A percentile compares a stretch with the other conserved stretches of the same genome.
phyloP scores from a whole-genome alignment of 2,113 vertebrate species.

The Otocyon megalotis region DNA sequence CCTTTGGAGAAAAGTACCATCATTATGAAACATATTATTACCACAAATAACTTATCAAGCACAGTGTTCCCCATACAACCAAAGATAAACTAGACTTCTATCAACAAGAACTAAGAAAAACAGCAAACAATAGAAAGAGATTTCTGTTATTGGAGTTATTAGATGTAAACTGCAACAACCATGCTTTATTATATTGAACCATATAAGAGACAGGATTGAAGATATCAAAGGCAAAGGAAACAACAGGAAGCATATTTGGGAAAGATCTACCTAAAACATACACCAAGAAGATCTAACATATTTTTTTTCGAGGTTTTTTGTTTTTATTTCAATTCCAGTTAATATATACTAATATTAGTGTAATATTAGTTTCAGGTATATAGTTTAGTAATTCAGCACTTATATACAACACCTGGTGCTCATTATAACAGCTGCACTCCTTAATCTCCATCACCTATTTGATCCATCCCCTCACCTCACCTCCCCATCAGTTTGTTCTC shows the following conservation, averaged over 20 bases:
- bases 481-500: background rate
- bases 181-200: background rate
- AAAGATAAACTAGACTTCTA: constrained; percentile 13
- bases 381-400: background rate
- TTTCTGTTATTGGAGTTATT: background rate
- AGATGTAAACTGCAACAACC: background rate
- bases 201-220: background rate
- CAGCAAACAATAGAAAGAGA: background rate
- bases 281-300: background rate
- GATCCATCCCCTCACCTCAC: background rate
- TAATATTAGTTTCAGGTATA: background rate
- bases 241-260: background rate
- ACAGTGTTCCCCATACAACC: background rate
- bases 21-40: background rate
- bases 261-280: background rate
- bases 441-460: background rate
- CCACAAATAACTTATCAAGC: background rate
- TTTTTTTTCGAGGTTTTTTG: background rate
- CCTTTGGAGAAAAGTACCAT: background rate
- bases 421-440: background rate
- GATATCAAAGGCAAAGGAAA: background rate
- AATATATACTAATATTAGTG: background rate
- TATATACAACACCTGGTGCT: background rate
- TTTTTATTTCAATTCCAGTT: background rate
- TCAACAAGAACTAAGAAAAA: background rate